These are phyloP conservation scores for Cephonodes hylas DNA, from an alignment of 2,888 invertebrate species.

Conservation along the genomic window DNA sequence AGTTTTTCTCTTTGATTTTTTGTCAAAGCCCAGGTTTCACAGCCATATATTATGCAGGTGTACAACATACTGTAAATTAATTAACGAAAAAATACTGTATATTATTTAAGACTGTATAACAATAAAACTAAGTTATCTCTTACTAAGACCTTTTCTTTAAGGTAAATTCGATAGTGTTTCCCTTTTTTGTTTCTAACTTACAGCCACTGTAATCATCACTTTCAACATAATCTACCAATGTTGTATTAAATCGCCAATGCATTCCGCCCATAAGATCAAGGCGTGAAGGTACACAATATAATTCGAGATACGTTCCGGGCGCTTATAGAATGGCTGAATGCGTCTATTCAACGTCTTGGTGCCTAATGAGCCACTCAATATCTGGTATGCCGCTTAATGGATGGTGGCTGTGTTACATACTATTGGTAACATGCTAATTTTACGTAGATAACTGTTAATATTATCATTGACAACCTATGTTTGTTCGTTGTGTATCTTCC, in stretches of 20 bases:
- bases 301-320: not conserved
- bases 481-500: not conserved
- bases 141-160: no score
- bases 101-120: no score
- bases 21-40: no score
- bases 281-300: not conserved
- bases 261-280: not conserved
- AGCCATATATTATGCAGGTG: no score
- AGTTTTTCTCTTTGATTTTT: no score
- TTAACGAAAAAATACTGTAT: no score
- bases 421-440: not conserved
- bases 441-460: not conserved
- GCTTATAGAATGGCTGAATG: not conserved
- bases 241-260: not conserved
- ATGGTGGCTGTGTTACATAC: not conserved
- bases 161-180: no score
- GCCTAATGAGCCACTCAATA: constrained; percentile 5
- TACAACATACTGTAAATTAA: no score
- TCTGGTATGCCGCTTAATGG: not conserved
- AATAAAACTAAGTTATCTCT: no score
- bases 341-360: not conserved
- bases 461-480: not conserved
- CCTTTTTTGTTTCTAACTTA: not conserved
- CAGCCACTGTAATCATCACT: not conserved
- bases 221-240: not conserved